Evolutionary conservation across 2,797 vertebrate species (phyloP).

Genomic region (Scarus forsteni): DNA sequence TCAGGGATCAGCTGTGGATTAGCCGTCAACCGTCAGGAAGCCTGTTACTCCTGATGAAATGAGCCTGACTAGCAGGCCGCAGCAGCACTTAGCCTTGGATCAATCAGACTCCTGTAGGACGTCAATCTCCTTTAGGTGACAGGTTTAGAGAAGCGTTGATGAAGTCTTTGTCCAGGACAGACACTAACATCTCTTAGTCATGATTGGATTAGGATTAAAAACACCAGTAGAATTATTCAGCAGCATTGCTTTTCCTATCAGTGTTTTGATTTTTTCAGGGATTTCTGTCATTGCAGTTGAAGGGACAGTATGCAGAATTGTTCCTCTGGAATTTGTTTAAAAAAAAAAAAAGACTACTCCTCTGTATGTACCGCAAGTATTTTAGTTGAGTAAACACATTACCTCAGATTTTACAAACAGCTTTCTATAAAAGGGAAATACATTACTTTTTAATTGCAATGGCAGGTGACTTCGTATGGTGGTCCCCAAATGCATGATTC

Average conservation of each 20-base stretch:
- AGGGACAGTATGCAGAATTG: no score
- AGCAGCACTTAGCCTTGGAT: slow-evolving; percentile 55
- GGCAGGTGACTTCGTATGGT: no score
- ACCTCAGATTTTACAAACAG: no score
- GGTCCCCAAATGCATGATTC: no score
- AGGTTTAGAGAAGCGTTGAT: slow-evolving; percentile 52
- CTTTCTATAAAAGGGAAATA: no score
- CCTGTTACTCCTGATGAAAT: slow-evolving; percentile 55
- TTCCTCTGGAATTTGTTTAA: no score
- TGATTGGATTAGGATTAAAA: slow-evolving; percentile 41
- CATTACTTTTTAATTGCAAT: no score
- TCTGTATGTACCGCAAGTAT: no score
- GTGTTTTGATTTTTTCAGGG: neutral
- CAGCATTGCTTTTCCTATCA: no score
- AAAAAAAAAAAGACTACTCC: no score
- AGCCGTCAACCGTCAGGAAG: slow-evolving; percentile 39
- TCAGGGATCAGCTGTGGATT: slow-evolving; percentile 55
- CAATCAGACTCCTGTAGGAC: slow-evolving; percentile 40
- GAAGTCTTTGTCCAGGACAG: slow-evolving; percentile 42
- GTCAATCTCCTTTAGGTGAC: slow-evolving; percentile 67
- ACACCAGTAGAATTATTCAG: neutral
- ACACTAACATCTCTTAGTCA: slow-evolving; percentile 39
- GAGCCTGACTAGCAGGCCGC: slow-evolving; percentile 32
- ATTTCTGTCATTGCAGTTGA: neutral
- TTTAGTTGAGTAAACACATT: no score